Evolutionary conservation across 2,888 invertebrate genomes (phyloP).

Genomic region (Leptarthrus brevirostris): DNA sequence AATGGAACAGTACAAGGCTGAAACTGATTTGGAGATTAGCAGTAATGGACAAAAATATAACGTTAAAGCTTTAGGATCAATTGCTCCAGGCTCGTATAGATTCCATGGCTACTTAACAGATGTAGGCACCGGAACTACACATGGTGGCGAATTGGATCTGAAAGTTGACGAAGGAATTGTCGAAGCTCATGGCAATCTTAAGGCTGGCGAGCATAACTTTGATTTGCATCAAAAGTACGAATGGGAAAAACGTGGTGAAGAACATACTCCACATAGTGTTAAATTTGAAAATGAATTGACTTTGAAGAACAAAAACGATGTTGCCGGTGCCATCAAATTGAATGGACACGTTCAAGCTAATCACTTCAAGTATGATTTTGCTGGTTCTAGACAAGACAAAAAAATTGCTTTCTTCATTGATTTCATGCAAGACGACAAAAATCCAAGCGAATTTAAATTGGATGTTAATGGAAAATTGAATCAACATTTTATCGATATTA

Average conservation of each 20-base stretch:
- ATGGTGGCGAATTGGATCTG: constrained; percentile 59
- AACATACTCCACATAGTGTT: neutral
- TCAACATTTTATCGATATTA: constrained; percentile 60
- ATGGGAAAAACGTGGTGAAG: neutral
- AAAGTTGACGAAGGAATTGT: constrained; percentile 55
- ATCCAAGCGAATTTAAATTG: constrained; percentile 68
- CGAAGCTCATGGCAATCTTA: constrained; percentile 53
- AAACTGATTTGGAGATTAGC: constrained; percentile 59
- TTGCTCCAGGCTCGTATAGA: constrained; percentile 54
- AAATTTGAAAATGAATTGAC: constrained; percentile 55
- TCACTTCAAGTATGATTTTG: constrained; percentile 70
- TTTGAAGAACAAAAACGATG: constrained; percentile 46
- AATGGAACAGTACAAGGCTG: constrained; percentile 54
- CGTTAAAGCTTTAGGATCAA: constrained; percentile 53
- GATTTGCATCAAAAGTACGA: constrained; percentile 7
- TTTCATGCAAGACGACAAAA: constrained; percentile 65
- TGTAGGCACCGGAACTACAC: constrained; percentile 57
- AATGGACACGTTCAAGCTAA: constrained; percentile 72
- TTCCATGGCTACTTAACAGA: constrained; percentile 60
- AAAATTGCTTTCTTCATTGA: constrained; percentile 70
- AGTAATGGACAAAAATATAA: constrained; percentile 55
- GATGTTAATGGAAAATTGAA: constrained; percentile 71
- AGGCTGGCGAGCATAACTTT: constrained; percentile 56
- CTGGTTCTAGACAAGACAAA: constrained; percentile 71
- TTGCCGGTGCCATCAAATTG: constrained; percentile 59